These are phyloP conservation scores for Paramisgurnus dabryanus DNA, from an alignment of 2,113 vertebrate genomes.

Conservation along the genomic window DNA sequence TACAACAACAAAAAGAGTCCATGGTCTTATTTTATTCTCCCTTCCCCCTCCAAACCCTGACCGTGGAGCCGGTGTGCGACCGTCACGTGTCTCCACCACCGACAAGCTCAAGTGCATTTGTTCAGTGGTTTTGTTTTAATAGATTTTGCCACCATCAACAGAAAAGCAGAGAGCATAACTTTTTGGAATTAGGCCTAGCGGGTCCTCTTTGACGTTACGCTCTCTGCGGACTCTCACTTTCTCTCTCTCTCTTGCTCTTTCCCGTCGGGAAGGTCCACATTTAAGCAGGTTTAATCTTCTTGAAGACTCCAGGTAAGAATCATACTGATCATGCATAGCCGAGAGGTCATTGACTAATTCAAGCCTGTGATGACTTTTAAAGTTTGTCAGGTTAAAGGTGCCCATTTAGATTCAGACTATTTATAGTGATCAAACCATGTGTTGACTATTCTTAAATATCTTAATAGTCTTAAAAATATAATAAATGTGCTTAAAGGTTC, in stretches of 20 bases:
- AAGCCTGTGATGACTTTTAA: not conserved
- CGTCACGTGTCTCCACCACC: slow-evolving; percentile 63
- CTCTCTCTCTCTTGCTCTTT: slow-evolving; percentile 67
- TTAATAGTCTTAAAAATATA: no score
- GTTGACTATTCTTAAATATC: no score
- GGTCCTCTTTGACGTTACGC: slow-evolving; percentile 72
- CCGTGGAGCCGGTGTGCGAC: slow-evolving; percentile 55
- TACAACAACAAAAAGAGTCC: slow-evolving; percentile 67
- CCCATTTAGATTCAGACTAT: no score
- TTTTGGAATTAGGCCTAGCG: slow-evolving; percentile 76
- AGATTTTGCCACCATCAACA: slow-evolving; percentile 82
- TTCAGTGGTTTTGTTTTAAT: slow-evolving; percentile 69
- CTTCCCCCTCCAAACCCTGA: slow-evolving; percentile 51
- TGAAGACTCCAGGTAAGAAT: slow-evolving; percentile 73
- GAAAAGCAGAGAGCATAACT: slow-evolving; percentile 77
- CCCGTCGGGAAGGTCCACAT: slow-evolving; percentile 63
- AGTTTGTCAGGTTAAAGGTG: not conserved
- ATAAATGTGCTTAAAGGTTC: no score
- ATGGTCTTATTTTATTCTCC: slow-evolving; percentile 20
- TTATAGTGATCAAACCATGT: no score
- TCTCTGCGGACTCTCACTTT: slow-evolving; percentile 65
- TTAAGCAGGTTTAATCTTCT: slow-evolving; percentile 67
- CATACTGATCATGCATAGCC: not conserved
- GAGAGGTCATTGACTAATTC: not conserved
- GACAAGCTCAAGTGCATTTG: slow-evolving; percentile 68